Evolutionary conservation across 2,888 invertebrate species (phyloP).

Genomic region (Agriotes lineatus): DNA sequence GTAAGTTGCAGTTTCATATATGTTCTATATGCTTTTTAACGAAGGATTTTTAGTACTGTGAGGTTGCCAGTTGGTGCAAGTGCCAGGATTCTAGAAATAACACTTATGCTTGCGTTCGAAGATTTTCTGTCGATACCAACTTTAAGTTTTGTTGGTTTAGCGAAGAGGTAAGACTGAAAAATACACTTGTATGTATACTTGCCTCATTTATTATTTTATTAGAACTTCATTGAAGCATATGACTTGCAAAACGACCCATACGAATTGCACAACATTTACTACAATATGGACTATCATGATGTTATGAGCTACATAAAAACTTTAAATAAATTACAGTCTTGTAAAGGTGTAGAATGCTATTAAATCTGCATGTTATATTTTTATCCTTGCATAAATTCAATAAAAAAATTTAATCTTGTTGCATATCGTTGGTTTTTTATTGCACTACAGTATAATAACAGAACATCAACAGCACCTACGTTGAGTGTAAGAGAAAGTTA

Average conservation of each 20-base stretch:
- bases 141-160: conserved; percentile 76
- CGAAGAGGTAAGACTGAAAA: conserved; percentile 50
- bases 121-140: conserved; percentile 69
- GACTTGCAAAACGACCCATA: conserved; percentile 77
- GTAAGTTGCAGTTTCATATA: too few species aligned
- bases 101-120: conserved; percentile 82
- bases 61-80: conserved; percentile 78
- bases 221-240: conserved; percentile 85
- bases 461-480: too few species aligned
- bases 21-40: too few species aligned
- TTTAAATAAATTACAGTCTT: conserved; percentile 41
- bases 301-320: conserved; percentile 34
- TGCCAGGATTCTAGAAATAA: conserved; percentile 90
- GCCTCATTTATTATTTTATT: too few species aligned
- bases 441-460: too few species aligned
- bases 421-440: too few species aligned
- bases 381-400: too few species aligned
- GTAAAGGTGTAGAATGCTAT: conserved; percentile 36
- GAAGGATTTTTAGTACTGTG: conserved; percentile 76
- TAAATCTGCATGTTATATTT: too few species aligned
- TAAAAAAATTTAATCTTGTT: too few species aligned
- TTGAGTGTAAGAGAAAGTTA: too few species aligned
- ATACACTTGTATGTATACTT: too few species aligned
- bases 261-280: conserved; percentile 77
- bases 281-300: conserved; percentile 53